Conservation (phyloP, 2,888 invertebrate species). For the Tetheella fluctuosa region DNA sequence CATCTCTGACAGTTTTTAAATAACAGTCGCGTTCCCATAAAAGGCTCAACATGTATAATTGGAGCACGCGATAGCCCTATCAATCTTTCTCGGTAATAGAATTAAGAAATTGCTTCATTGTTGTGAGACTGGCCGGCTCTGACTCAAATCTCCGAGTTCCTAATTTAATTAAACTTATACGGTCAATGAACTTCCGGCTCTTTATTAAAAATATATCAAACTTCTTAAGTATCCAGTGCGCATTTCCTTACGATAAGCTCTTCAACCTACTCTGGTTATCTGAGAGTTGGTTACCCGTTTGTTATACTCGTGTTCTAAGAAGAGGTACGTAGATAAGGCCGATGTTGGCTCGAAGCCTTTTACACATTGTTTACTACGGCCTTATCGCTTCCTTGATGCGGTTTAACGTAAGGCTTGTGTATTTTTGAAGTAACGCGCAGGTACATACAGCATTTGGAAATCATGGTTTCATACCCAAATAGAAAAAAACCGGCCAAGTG, state of each 20-base stretch:
- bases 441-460: not conserved
- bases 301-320: slow-evolving; percentile 33
- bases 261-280: slow-evolving; percentile 30
- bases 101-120: slow-evolving; percentile 58
- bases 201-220: slow-evolving; percentile 23
- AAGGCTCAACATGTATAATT: slow-evolving; percentile 55
- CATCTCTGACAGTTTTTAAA: slow-evolving; percentile 40
- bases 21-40: slow-evolving; percentile 61
- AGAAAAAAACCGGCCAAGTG: too few species aligned
- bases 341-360: slow-evolving; percentile 37
- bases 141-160: slow-evolving; percentile 22
- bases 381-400: slow-evolving; percentile 58
- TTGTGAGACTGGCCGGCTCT: slow-evolving; percentile 27
- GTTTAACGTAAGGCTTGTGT: not conserved
- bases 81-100: slow-evolving; percentile 59
- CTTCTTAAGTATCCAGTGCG: slow-evolving; percentile 16
- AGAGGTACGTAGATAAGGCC: slow-evolving; percentile 40
- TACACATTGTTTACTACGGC: slow-evolving; percentile 54
- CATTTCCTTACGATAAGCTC: slow-evolving; percentile 39
- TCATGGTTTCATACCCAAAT: too few species aligned
- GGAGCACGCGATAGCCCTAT: slow-evolving; percentile 72
- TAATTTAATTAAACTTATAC: slow-evolving; percentile 42
- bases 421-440: not conserved
- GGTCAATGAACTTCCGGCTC: slow-evolving; percentile 39
- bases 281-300: slow-evolving; percentile 35